These are phyloP conservation scores for Sminthurides bifidus DNA, from an alignment of 1,140 invertebrate genomes.

Conservation along the genomic window DNA sequence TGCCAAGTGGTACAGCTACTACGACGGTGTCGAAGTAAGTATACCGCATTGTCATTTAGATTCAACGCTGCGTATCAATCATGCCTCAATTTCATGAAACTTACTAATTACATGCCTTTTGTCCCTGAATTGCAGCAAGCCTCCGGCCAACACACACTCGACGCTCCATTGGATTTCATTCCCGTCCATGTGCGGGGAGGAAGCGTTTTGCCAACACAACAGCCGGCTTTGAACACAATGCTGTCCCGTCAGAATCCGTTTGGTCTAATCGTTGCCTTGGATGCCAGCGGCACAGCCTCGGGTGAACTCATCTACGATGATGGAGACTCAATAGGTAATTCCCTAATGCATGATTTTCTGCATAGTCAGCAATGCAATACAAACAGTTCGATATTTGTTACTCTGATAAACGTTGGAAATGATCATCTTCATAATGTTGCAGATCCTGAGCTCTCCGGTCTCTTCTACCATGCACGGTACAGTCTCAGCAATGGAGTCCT, in stretches of 20 bases:
- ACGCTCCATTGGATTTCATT: conserved; percentile 50
- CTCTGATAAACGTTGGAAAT: no score
- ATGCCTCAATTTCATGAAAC: no score
- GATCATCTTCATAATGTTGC: neutral
- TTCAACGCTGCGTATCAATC: no score
- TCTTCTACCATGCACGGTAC: neutral
- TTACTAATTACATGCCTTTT: no score
- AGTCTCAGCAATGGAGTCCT: neutral
- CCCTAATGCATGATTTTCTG: neutral
- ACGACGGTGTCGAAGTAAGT: conserved; percentile 36
- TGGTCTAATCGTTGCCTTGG: conserved; percentile 48
- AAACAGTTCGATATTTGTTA: neutral
- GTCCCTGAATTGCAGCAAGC: no score
- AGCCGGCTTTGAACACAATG: conserved; percentile 50
- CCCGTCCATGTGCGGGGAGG: conserved; percentile 59
- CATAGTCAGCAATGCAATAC: neutral
- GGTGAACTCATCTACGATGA: conserved; percentile 67
- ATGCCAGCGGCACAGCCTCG: conserved; percentile 41
- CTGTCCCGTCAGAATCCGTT: conserved; percentile 47
- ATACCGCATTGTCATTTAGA: conserved; percentile 40
- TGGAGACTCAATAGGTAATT: conserved; percentile 45
- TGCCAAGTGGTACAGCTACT: conserved; percentile 39
- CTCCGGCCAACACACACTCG: no score
- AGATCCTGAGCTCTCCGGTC: neutral
- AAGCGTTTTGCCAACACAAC: conserved; percentile 55